phyloP scores from a whole-genome alignment of 2,797 vertebrate genomes.

The Acestrorhynchus altus region DNA sequence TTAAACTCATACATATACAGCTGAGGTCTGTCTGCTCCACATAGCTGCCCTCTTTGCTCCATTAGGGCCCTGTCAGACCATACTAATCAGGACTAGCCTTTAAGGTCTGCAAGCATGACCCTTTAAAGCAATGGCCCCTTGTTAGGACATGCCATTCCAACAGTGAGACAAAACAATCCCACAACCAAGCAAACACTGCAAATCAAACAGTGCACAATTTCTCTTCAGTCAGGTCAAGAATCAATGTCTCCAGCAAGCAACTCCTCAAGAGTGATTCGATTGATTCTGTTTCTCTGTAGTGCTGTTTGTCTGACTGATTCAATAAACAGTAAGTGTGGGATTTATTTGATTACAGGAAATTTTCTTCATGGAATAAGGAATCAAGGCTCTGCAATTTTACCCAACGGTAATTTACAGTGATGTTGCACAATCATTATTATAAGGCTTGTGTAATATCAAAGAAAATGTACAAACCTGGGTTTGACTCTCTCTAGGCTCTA shows the following conservation, averaged over 20 bases:
- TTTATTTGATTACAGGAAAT: not conserved
- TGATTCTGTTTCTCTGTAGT: not conserved
- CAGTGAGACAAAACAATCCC: not conserved
- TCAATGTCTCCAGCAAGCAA: not conserved
- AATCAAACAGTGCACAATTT: not conserved
- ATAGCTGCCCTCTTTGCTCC: not conserved
- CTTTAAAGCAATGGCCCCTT: not conserved
- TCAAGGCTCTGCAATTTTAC: not conserved
- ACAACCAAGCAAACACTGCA: too few species aligned
- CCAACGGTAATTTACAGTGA: too few species aligned
- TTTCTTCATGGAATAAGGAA: not conserved
- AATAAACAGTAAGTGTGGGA: not conserved
- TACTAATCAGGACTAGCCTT: not conserved
- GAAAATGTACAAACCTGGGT: too few species aligned
- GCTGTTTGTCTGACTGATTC: not conserved
- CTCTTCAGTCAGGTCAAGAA: not conserved
- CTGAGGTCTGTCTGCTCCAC: not conserved
- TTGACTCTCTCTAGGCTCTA: too few species aligned
- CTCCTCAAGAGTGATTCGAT: not conserved
- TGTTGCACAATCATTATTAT: not conserved
- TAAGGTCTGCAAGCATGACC: not conserved
- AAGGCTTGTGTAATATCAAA: not conserved
- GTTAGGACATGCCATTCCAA: constrained; percentile 13
- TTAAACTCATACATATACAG: constrained; percentile 5
- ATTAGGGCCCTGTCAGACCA: not conserved